Evolutionary conservation across 2,113 vertebrate species (phyloP), one percentile per base, ranked within the genome.

Genomic region (Hippoglossus stenolepis): DNA sequence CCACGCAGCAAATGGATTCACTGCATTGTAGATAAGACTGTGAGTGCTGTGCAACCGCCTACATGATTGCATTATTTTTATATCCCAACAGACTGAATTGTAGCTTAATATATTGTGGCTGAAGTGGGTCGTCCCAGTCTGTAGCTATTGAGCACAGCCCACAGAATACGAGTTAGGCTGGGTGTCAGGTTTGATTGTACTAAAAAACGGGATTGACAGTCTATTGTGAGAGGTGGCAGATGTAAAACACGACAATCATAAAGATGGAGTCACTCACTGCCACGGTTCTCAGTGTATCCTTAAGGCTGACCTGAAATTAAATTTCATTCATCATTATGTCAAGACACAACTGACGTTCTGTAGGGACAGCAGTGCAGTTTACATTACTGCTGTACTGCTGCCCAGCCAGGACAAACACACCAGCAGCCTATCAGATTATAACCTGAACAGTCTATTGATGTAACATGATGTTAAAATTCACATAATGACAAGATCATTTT

Each of bases 51-150:
- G 62, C 57, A 70, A 72, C 75, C 12, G 38, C 72, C 85, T 75
- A 79, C 74, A 80, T 80, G 77, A 89, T 83, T 86, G 61, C 73
- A 89, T 87, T 82, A 73, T 76, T 77, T 84, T 72, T 82, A 77
- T 54, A 78, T 83, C 74, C 62, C 67, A 66, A 71, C 60, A 64
- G 61, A 51, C 43, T 63, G 58, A 71, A 71, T 65, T 77, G 69
- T 76, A 49, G 35, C 28, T 51, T 20, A 18, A 79, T 73, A 60
- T 70, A 21, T 14, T 72, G 69, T 74, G 57, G 61, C 60, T 31
- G n/a, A 57, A 72, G 60, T 73, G 54, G 53, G 70, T 72, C 23
- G 7, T 65, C 75, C 23, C 26, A 61, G 26, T 73, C 51, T 13
- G 0, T 10, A 11, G 21, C 31, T 59, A 24, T 20, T 24, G 47